These are phyloP conservation scores for Seriola rivoliana DNA, from an alignment of 2,113 vertebrate species.

Conservation along the genomic window DNA sequence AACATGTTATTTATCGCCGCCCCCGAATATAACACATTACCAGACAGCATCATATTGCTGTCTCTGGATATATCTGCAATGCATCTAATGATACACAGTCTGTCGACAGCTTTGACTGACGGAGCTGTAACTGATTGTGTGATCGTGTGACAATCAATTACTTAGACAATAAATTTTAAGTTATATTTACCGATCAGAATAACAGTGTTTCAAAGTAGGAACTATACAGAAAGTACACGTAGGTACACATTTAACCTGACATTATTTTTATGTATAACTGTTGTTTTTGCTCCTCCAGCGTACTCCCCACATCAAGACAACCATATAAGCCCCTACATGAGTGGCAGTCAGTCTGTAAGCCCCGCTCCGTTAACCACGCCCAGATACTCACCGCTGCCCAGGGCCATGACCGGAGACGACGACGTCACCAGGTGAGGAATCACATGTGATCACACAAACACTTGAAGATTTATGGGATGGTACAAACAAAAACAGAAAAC, in stretches of 20 bases:
- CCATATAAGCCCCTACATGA: constrained; percentile 91
- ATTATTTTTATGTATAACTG: neutral
- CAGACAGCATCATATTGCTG: constrained; percentile 6
- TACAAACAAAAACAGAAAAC: no score
- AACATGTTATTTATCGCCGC: constrained; percentile 28
- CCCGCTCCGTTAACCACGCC: constrained; percentile 88
- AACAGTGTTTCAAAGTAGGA: neutral
- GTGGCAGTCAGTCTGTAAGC: constrained; percentile 87
- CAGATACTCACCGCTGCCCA: constrained; percentile 92
- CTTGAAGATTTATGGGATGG: no score
- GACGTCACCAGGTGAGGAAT: constrained; percentile 91
- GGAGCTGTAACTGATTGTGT: neutral
- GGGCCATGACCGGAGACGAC: constrained; percentile 91
- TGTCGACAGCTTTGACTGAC: neutral
- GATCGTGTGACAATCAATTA: neutral
- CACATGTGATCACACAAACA: neutral
- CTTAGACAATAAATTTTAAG: neutral
- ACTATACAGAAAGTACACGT: neutral
- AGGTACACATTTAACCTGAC: neutral
- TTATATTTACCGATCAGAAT: neutral
- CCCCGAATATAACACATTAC: constrained; percentile 9
- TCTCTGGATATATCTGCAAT: neutral
- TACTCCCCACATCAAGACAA: constrained; percentile 93
- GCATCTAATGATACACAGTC: neutral
- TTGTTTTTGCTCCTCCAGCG: constrained; percentile 82